Percentiles rank a stretch among this genome's conserved stretches.
These are phyloP conservation scores for Prionace glauca DNA, from an alignment of 2,797 vertebrate species.

Conservation along the genomic window DNA sequence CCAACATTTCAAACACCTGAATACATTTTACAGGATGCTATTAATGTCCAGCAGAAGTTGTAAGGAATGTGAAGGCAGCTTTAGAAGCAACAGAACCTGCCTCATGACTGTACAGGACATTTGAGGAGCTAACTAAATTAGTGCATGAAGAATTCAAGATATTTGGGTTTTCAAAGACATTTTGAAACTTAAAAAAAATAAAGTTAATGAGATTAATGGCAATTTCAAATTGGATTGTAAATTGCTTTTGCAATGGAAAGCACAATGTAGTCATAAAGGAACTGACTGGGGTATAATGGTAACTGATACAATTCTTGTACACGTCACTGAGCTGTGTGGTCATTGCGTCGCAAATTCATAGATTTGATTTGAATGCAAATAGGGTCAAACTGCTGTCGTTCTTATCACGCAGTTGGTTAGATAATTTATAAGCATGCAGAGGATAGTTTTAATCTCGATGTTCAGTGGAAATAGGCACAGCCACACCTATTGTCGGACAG, in stretches of 20 bases:
- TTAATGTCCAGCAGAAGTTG: not conserved
- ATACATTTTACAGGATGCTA: not conserved
- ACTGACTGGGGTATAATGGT: not conserved
- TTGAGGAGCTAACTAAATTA: not conserved
- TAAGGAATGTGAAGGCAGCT: not conserved
- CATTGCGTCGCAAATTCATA: not conserved
- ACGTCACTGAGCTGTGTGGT: not conserved
- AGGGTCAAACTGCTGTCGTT: not conserved
- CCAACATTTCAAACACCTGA: not conserved
- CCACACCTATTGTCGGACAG: too few species aligned
- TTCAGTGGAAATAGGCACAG: not conserved
- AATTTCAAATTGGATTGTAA: slow-evolving; percentile 8
- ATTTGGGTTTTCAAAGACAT: not conserved
- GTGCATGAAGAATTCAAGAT: not conserved
- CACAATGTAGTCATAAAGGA: not conserved
- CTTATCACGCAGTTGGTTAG: not conserved
- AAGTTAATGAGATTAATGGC: not conserved
- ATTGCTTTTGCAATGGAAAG: not conserved
- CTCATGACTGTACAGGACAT: not conserved
- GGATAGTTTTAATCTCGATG: not conserved
- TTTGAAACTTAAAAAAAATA: not conserved
- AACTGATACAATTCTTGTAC: not conserved
- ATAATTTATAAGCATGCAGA: not conserved
- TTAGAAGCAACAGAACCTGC: not conserved
- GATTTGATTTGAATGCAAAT: not conserved